Evolutionary conservation across 2,797 vertebrate species (phyloP).

Genomic region (Dallia pectoralis): DNA sequence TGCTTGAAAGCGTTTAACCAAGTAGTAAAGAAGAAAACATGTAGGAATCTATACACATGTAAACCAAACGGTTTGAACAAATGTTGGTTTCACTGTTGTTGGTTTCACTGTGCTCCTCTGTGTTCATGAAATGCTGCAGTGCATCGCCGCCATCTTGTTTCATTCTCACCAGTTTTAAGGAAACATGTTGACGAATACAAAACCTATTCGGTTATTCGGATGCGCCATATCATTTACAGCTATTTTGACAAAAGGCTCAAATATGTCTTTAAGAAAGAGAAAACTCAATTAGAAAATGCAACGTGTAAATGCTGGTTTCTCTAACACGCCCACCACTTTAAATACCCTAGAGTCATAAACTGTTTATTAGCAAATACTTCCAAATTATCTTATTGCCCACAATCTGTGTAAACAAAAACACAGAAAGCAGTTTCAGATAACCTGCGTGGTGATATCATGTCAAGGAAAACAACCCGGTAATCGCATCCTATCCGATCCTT

Average conservation of each 20-base stretch:
- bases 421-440: neutral
- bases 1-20: neutral
- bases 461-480: neutral
- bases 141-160: constrained; percentile 94
- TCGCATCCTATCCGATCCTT: neutral
- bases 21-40: neutral
- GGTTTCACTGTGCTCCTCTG: constrained; percentile 39
- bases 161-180: constrained; percentile 58
- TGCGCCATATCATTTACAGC: neutral
- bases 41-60: neutral
- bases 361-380: neutral
- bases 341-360: constrained; percentile 47
- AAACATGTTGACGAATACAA: constrained; percentile 35
- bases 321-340: constrained; percentile 61
- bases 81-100: constrained; percentile 30
- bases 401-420: neutral
- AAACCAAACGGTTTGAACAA: neutral
- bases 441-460: neutral
- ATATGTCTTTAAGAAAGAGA: neutral
- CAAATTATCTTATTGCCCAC: neutral
- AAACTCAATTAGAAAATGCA: neutral
- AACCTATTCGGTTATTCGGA: neutral
- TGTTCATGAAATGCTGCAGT: constrained; percentile 79
- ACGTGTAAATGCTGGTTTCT: neutral
- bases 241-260: too few relatives aligned